Evolutionary conservation across 1,140 invertebrate genomes (phyloP), one percentile per base, ranked within the genome.

Genomic region (Triops longicaudatus): DNA sequence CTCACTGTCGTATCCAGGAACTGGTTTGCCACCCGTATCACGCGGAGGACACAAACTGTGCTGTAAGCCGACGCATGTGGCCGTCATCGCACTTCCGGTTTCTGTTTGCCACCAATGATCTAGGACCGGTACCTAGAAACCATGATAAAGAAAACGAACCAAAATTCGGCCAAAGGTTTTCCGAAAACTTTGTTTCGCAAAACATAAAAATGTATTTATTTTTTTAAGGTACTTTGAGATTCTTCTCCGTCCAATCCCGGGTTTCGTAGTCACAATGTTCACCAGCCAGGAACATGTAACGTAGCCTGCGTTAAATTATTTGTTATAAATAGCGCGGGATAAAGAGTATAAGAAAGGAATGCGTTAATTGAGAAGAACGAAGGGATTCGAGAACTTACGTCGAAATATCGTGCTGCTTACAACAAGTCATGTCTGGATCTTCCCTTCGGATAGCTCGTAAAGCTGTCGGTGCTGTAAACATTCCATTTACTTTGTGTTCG

Each of bases 41-140:
- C 89, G 88, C 1, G 91, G 89, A n/a, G 88, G 87, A 28, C 86
- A 82, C 1, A 83, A 76, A 74, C 84, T 86, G 37, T 91, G 88
- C 6, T 89, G 90, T 10, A 94, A 87, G 4, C 94, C 94, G 12
- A 93, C 80, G 83, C 92, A 95, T 0, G 90, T 89, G 0, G 93
- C 90, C 0, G 94, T 95, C 14, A 97, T 93, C 0, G 94, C 89
- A 79, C 94, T 94, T 0, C 95, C 95, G 0, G 93, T 94, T 85
- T 98, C 95, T 6, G 94, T 96, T 85, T 98, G 96, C 95, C 96
- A 98, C 95, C 95, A 98, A 82, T 98, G 92, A 83, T 98, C 97
- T 26, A 97, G 82, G 10, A 96, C 89, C 0, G 95, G 94, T 1
- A 93, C 92, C 78, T 85, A 73, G 31, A 2, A 37, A 37, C 31